Evolutionary conservation across 2,113 vertebrate species (phyloP), one percentile per base, ranked within the genome.

Genomic region (Albula glossodonta): DNA sequence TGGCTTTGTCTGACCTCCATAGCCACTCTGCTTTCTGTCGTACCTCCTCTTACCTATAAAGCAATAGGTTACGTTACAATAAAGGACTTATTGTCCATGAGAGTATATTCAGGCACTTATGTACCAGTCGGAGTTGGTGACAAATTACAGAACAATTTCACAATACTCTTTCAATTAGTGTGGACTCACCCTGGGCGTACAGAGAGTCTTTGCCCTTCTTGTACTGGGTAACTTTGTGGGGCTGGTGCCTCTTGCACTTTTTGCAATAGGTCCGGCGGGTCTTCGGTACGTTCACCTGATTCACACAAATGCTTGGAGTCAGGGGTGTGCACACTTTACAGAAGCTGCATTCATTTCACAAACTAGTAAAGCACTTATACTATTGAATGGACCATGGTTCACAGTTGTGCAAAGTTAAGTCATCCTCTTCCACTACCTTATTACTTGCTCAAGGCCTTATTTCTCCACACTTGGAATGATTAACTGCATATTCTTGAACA

Each of bases 131-230:
- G n/a, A 74, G 70, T 74, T 31, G 5, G 22, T 74, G 22, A n/a
- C 7, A 74, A 22, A 10, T 74, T 8, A 8, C 22, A 17, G 63
- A n/a, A 22, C n/a, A 70, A 70, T 4, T 70, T n/a, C 17, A 70
- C 22, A 70, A 3, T n/a, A 5, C 19, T 7, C 63, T n/a, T 22
- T 15, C 22, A 41, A 13, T 15, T 51, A 4, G 4, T 12, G 17
- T 3, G 49, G 11, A 7, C 92, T 95, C 89, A 98, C 98, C 98
- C 94, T 99, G 98, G 0, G 97, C 98, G 22, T 98, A 98, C 0
- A 99, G 93, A 13, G 98, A 99, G 25, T 99, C 98, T 90, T 99
- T 99, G 49, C 98, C 98, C 94, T 99, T 99, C 95, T 99, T 99
- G 95, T 99, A 99, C 94, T 99, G 98, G 88, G 98, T 99, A 9